These are phyloP conservation scores for Stegastes partitus DNA, from an alignment of 2,113 vertebrate species.

Conservation along the genomic window DNA sequence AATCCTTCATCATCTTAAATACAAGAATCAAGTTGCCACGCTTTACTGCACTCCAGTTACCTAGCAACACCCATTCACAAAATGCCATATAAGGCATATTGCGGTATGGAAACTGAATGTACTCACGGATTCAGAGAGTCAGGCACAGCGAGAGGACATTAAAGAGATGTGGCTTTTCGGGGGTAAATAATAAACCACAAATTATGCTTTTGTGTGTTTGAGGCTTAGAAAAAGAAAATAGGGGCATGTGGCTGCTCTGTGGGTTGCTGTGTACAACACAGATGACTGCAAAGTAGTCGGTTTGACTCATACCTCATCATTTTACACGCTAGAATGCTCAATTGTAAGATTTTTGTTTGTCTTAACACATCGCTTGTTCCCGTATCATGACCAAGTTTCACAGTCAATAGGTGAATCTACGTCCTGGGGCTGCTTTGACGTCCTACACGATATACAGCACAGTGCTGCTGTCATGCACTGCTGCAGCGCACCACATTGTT, in stretches of 20 bases:
- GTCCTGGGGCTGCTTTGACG: background rate
- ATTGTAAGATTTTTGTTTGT: background rate
- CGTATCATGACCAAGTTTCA: background rate
- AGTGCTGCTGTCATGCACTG: background rate
- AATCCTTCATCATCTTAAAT: slow-evolving; percentile 70
- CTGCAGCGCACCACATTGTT: background rate
- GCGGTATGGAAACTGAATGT: slow-evolving; percentile 58
- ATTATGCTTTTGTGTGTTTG: background rate
- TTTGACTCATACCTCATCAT: background rate
- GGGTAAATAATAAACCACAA: slow-evolving; percentile 32
- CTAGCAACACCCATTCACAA: slow-evolving; percentile 84
- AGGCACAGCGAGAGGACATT: slow-evolving; percentile 19
- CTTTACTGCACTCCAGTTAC: slow-evolving; percentile 77
- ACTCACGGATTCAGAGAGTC: slow-evolving; percentile 23
- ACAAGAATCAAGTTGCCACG: slow-evolving; percentile 52
- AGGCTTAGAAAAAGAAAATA: background rate
- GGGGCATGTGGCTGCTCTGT: background rate
- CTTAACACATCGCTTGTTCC: background rate
- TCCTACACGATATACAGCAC: background rate
- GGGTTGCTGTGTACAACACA: background rate
- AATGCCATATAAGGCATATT: slow-evolving; percentile 66
- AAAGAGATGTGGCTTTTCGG: slow-evolving; percentile 10
- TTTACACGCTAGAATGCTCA: background rate
- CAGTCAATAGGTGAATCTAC: background rate
- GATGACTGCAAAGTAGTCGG: background rate